These are phyloP conservation scores for Megatriorchis doriae DNA, from an alignment of 2,113 vertebrate genomes.

Conservation along the genomic window DNA sequence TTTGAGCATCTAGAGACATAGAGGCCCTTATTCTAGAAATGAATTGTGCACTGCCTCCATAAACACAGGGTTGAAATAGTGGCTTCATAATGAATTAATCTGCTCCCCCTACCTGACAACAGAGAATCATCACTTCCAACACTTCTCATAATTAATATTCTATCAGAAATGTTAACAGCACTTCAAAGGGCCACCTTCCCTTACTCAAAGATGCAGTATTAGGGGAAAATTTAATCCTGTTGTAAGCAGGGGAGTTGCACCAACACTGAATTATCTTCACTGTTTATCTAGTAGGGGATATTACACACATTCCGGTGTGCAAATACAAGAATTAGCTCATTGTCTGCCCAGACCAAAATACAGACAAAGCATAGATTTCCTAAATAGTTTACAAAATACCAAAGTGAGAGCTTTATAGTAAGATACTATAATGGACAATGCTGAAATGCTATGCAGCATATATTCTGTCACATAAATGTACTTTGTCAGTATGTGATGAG, in stretches of 20 bases:
- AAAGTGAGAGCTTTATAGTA: not conserved
- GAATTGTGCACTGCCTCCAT: not conserved
- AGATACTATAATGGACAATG: not conserved
- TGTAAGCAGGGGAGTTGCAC: not conserved
- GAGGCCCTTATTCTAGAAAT: not conserved
- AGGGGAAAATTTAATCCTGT: not conserved
- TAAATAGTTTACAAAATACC: not conserved
- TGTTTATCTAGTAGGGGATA: not conserved
- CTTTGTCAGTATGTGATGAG: not conserved
- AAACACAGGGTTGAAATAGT: not conserved
- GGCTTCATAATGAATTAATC: not conserved
- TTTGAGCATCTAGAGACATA: not conserved
- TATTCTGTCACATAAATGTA: not conserved
- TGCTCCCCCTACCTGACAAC: not conserved
- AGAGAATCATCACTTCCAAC: not conserved
- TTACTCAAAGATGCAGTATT: not conserved
- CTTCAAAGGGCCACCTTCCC: not conserved
- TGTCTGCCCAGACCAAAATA: not conserved
- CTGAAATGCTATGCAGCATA: not conserved
- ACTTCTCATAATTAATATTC: not conserved
- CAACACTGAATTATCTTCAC: not conserved
- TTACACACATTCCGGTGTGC: not conserved
- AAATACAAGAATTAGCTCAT: not conserved
- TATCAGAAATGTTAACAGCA: not conserved
- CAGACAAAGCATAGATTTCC: not conserved